A percentile compares a stretch with the other conserved stretches of the same genome.
Evolutionary conservation across 35 echinoderm and acorn worm genomes (phyloP).

Genomic region (Lytechinus variegatus): DNA sequence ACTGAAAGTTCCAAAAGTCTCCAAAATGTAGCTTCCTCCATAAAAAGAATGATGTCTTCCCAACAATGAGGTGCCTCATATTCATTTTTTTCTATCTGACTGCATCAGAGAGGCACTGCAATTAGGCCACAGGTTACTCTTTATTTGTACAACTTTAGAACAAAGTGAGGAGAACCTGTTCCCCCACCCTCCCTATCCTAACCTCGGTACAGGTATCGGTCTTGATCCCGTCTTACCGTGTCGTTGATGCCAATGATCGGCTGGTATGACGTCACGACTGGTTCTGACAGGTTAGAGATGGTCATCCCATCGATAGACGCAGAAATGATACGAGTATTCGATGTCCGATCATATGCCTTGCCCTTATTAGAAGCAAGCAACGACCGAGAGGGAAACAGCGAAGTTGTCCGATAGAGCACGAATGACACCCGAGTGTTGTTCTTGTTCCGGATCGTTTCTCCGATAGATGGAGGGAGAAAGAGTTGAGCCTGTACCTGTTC

Average conservation of each 20-base stretch:
- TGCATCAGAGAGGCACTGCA: too few relatives aligned
- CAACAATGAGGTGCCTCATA: too few relatives aligned
- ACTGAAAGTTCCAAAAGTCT: too few relatives aligned
- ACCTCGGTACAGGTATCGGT: too few relatives aligned
- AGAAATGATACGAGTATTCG: slow-evolving; percentile 35
- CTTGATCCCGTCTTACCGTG: neutral
- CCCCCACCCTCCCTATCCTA: too few relatives aligned
- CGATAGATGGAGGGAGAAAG: slow-evolving; percentile 22
- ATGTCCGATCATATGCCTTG: slow-evolving; percentile 3
- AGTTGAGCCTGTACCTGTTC: neutral
- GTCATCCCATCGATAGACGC: neutral
- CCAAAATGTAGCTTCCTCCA: too few relatives aligned
- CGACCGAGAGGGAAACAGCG: neutral
- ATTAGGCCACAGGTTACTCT: too few relatives aligned
- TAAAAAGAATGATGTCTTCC: too few relatives aligned
- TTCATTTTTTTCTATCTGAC: too few relatives aligned
- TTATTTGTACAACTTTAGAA: too few relatives aligned
- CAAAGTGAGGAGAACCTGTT: too few relatives aligned
- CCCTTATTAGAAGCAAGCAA: neutral
- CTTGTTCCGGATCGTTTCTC: neutral
- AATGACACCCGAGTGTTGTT: slow-evolving; percentile 37
- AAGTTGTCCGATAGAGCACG: slow-evolving; percentile 30
- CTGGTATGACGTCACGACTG: neutral
- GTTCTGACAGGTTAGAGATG: neutral
- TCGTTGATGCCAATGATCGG: neutral